Evolutionary conservation across 2,888 invertebrate species (phyloP), one percentile per base, ranked within the genome.

Genomic region (Cephus spinipes): DNA sequence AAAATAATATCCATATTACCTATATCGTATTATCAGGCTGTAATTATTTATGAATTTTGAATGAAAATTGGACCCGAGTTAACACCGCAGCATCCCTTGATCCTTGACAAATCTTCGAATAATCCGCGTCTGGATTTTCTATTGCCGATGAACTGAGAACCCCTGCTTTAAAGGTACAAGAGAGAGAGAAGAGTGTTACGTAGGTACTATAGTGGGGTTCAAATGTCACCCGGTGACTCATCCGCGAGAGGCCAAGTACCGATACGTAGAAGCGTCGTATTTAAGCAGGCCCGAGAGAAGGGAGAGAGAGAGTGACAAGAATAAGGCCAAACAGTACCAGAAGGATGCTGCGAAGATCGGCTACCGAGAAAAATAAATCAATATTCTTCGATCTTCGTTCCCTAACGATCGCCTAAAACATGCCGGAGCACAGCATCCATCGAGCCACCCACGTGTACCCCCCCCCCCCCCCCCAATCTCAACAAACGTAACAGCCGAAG

Each of bases 171-270:
- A 81, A 78, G 77, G 77, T 77, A 76, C 15, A 15, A 40, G 30
- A 73, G 12, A 35, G 68, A 74, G 69, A 69, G 71, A 74, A 77
- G 30, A 74, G 31, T 68, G 4, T 73, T 68, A 55, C 23, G 34
- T 68, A 71, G 74, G 34, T 68, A 36, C 80, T 85, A 85, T 85
- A 85, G 87, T 83, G 89, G 88, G 88, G 86, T 85, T 89, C 87
- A 88, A 89, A 89, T 89, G 88, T 89, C 88, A 88, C 85, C 81
- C 85, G 79, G 81, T 89, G 89, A 89, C 84, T 89, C 88, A 89
- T 85, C 85, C 76, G 79, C 82, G 79, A 79, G 80, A 80, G 71
- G 71, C 33, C 71, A 32, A 32, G 71, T 71, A 71, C 71, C 71
- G 71, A 32, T 71, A 32, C 33, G 30, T 71, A n/a, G 31, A 0